Evolutionary conservation across 2,797 vertebrate species (phyloP), one percentile per base, ranked within the genome.

Genomic region (Okamejei kenojei): DNA sequence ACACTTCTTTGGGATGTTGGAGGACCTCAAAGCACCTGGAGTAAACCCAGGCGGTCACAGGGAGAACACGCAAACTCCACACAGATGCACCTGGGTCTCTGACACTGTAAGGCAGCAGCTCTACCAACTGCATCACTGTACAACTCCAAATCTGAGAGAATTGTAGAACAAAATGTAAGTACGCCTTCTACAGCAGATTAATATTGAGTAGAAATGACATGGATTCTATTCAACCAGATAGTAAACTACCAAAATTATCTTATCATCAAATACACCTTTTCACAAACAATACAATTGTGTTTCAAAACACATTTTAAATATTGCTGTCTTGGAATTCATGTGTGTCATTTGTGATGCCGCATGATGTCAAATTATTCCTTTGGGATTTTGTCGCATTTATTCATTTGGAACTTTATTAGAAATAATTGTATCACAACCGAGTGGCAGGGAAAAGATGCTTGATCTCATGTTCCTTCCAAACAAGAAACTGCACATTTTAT

Each of bases 231-330:
- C 32, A 9, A 86, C 6, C 17, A 3, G 61, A 17, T 63, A 32
- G 23, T 26, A 84, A 84, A 61, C 81, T 61, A 61, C 26, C 9
- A 32, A 17, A 4, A 88, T 68, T 35, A 68, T 21, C 21, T 88
- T 65, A 88, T n/a, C 32, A 19, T 35, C 84, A 32, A 88, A 19
- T 68, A 21, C 68, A 68, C 0, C 10, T 88, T 88, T 88, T 35
- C 15, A 68, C 32, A 32, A 88, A 35, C 35, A 63, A 21, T n/a
- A 23, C n/a, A 21, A 8, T 19, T 19, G n/a, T 68, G n/a, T 35
- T 32, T 65, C 84, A 88, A 88, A 29, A 15, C 61, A 65, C 7
- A 88, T 88, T 88, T 88, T 88, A 21, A 35, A 88, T 65, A n/a
- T n/a, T 68, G 61, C 61, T 84, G 45, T 29, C 23, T n/a, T 17